These are phyloP conservation scores for Plagodis dolabraria DNA, from an alignment of 2,888 invertebrate genomes.

Conservation along the genomic window DNA sequence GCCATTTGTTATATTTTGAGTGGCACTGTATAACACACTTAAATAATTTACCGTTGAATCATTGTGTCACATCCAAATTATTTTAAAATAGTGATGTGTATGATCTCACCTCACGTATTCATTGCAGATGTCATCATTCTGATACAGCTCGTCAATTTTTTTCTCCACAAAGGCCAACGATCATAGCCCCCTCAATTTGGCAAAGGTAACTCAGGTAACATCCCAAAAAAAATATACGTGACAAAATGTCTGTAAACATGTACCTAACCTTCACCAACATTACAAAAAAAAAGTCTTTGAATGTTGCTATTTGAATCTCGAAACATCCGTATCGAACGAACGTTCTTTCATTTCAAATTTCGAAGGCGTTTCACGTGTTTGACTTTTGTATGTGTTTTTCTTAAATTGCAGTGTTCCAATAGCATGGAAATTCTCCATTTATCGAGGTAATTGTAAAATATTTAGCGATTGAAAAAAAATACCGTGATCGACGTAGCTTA, in stretches of 20 bases:
- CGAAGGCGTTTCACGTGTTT: conserved; percentile 75
- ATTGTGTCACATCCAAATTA: too few species aligned
- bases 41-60: too few species aligned
- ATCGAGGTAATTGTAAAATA: conserved; percentile 69
- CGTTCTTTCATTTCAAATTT: conserved; percentile 63
- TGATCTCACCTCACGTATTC: conserved; percentile 37
- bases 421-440: conserved; percentile 64
- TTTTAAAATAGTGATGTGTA: too few species aligned
- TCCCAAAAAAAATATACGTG: conserved; percentile 73
- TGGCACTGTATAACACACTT: too few species aligned
- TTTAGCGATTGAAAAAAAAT: conserved; percentile 55
- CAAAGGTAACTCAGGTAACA: conserved; percentile 74
- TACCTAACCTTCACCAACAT: conserved; percentile 71
- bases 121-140: conserved; percentile 70
- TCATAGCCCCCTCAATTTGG: conserved; percentile 71
- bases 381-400: conserved; percentile 62
- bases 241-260: conserved; percentile 84
- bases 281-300: conserved; percentile 59
- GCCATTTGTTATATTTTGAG: too few species aligned
- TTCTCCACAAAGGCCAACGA: conserved; percentile 57
- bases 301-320: conserved; percentile 63
- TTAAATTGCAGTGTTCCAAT: conserved; percentile 58
- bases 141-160: conserved; percentile 68
- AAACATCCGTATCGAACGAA: conserved; percentile 67
- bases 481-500: conserved; percentile 44